Evolutionary conservation across 2,888 invertebrate species (phyloP).

Genomic region (Leptinotarsa juncta): DNA sequence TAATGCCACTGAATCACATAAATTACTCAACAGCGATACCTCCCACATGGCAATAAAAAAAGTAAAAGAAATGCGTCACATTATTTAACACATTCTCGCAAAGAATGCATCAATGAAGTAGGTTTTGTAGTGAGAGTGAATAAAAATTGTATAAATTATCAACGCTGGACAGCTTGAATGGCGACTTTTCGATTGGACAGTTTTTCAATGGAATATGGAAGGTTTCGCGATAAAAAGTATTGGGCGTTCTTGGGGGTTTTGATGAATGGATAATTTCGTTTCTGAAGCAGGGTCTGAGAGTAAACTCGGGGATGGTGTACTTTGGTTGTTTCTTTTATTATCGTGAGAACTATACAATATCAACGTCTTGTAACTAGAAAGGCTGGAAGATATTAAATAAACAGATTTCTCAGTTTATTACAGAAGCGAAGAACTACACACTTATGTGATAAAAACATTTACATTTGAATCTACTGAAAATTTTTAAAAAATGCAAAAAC

Average conservation of each 20-base stretch:
- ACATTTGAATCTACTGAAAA: no score
- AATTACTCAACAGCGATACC: constrained; percentile 35
- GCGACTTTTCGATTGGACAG: neutral
- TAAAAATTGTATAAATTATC: constrained; percentile 43
- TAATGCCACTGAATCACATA: constrained; percentile 32
- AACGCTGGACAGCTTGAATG: constrained; percentile 34
- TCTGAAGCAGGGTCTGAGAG: neutral
- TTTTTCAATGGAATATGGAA: constrained; percentile 15
- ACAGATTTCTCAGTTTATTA: no score
- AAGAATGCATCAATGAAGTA: constrained; percentile 33
- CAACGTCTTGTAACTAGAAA: neutral
- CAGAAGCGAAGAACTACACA: no score
- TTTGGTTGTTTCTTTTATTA: neutral
- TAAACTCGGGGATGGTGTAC: neutral
- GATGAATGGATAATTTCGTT: constrained; percentile 10
- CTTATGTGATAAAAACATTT: no score
- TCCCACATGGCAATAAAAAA: constrained; percentile 37
- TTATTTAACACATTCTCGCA: constrained; percentile 6
- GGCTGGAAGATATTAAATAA: neutral
- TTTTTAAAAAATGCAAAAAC: no score
- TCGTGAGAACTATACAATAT: constrained; percentile 14
- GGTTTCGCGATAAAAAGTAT: constrained; percentile 12
- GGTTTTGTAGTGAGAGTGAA: constrained; percentile 41
- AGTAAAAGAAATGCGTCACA: neutral
- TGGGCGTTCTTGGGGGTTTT: constrained; percentile 14